These are phyloP conservation scores for cat (Felis catus) DNA, from an alignment of 2,113 vertebrate species.

Conservation along the genomic window DNA sequence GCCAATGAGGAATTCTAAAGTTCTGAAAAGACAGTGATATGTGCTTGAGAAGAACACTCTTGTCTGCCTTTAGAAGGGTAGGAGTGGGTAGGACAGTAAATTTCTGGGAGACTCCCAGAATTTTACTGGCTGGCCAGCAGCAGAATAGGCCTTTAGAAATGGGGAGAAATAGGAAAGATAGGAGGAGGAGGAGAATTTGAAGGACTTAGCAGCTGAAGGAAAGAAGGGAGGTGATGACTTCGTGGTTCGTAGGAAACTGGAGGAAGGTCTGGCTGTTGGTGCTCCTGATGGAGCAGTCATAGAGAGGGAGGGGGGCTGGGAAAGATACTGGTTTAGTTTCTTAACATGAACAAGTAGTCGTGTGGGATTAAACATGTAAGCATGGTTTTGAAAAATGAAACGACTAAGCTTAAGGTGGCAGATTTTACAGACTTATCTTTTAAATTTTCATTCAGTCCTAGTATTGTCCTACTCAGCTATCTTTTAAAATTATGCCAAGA, in stretches of 20 bases:
- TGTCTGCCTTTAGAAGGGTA: not conserved
- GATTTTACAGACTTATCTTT: not conserved
- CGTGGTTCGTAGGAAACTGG: not conserved
- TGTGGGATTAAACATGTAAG: not conserved
- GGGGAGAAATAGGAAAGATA: not conserved
- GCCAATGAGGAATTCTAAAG: not conserved
- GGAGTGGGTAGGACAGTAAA: not conserved
- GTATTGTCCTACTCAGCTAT: not conserved
- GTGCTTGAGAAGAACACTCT: not conserved
- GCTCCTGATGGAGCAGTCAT: not conserved
- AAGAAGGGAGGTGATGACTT: not conserved
- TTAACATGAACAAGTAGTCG: not conserved
- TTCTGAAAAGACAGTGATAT: not conserved
- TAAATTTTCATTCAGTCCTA: not conserved
- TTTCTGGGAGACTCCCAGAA: not conserved
- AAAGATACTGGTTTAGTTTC: not conserved
- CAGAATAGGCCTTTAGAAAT: not conserved
- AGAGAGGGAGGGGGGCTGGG: not conserved
- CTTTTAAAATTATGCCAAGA: slow-evolving; percentile 29
- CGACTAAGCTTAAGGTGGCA: not conserved
- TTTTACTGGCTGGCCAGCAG: not conserved
- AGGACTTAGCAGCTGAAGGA: not conserved
- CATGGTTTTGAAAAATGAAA: not conserved
- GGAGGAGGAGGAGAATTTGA: not conserved
- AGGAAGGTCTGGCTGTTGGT: not conserved